A percentile compares a stretch with the other conserved stretches of the same genome.
Conservation (phyloP, 2,797 vertebrate species). For the Alauda arvensis region DNA sequence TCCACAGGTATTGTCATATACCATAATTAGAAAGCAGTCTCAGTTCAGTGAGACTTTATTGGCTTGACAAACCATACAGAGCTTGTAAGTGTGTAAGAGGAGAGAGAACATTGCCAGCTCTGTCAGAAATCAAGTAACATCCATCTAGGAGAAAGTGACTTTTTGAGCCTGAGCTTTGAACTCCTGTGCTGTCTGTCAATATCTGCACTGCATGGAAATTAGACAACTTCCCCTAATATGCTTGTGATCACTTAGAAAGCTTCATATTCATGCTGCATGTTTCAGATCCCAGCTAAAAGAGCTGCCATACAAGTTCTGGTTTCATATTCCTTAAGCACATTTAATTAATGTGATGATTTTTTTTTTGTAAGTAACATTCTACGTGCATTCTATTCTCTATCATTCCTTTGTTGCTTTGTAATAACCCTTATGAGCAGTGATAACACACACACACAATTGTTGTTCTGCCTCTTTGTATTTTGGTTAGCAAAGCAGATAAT, state of each 20-base stretch:
- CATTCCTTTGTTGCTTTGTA: not conserved
- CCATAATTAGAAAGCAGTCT: constrained; percentile 51
- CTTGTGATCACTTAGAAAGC: not conserved
- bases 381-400: not conserved
- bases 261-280: not conserved
- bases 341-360: not conserved
- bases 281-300: not conserved
- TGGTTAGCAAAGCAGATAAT: constrained; percentile 9
- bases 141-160: not conserved
- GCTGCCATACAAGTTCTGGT: not conserved
- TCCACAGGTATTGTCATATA: constrained; percentile 42
- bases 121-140: constrained; percentile 19
- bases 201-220: not conserved
- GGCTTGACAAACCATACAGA: constrained; percentile 34
- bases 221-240: not conserved
- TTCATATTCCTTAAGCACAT: not conserved
- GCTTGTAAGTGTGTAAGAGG: not conserved
- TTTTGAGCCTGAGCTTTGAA: not conserved
- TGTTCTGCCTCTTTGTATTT: not conserved
- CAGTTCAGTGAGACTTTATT: constrained; percentile 51
- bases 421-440: not conserved
- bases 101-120: constrained; percentile 2
- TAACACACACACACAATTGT: not conserved
- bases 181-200: not conserved
- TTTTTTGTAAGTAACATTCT: not conserved